Percentiles rank a stretch among this genome's conserved stretches.
These are phyloP conservation scores for Lacerta viridis DNA, from an alignment of 2,797 vertebrate species.

Conservation along the genomic window DNA sequence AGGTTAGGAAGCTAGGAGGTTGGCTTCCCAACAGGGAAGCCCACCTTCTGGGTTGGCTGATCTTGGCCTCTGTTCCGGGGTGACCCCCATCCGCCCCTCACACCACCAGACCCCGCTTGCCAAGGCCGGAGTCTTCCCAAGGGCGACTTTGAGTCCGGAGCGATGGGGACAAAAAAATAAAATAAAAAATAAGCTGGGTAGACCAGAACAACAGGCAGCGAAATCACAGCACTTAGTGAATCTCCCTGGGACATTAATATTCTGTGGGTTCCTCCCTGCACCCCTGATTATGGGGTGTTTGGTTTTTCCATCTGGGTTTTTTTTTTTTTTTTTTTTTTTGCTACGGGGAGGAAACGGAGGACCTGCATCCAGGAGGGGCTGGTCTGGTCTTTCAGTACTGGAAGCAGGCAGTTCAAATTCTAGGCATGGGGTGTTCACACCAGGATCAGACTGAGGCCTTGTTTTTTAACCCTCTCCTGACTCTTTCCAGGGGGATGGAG, in stretches of 20 bases:
- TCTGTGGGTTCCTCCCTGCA: not conserved
- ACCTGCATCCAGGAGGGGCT: not conserved
- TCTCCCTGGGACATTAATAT: not conserved
- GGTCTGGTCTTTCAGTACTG: not conserved
- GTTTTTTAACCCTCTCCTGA: slow-evolving; percentile 41
- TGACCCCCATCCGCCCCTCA: slow-evolving; percentile 4
- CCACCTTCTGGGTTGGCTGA: not conserved
- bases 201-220: not conserved
- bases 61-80: slow-evolving; percentile 15
- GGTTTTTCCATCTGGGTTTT: too few species aligned
- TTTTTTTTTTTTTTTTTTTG: not conserved
- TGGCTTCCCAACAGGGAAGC: slow-evolving; percentile 6
- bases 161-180: slow-evolving; percentile 12
- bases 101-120: not conserved
- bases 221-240: slow-evolving; percentile 17
- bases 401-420: slow-evolving; percentile 26
- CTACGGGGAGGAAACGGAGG: not conserved
- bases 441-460: slow-evolving; percentile 30
- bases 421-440: slow-evolving; percentile 13
- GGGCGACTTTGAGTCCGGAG: slow-evolving; percentile 35
- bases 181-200: not conserved
- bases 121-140: slow-evolving; percentile 36
- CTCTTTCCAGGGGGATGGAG: slow-evolving; percentile 10
- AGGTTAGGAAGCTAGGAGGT: not conserved
- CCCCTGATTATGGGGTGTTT: not conserved